Evolutionary conservation across 2,888 invertebrate genomes (phyloP).

Genomic region (Mimas tiliae): DNA sequence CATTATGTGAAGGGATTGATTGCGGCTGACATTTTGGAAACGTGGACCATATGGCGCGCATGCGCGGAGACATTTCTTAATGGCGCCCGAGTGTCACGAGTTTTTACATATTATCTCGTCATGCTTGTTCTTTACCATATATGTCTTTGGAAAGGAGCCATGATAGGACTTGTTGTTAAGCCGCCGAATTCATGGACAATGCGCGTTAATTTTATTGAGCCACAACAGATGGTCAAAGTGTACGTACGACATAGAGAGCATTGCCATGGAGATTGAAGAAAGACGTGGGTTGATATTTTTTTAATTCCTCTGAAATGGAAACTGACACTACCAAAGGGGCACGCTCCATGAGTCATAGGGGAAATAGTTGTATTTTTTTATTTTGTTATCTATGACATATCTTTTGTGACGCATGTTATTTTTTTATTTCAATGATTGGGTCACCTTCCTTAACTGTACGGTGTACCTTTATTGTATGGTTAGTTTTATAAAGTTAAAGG

Average conservation of each 20-base stretch:
- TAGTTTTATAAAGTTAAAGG: background rate
- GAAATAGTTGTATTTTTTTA: background rate
- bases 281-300: conserved; percentile 24
- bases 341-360: conserved; percentile 2
- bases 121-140: conserved; percentile 60
- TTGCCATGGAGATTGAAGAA: conserved; percentile 8
- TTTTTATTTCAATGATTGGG: background rate
- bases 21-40: conserved; percentile 49
- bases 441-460: background rate
- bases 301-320: background rate
- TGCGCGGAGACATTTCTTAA: conserved; percentile 62
- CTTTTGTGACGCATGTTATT: conserved; percentile 3
- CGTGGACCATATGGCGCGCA: conserved; percentile 67
- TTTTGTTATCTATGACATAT: background rate
- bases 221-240: conserved; percentile 50
- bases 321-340: background rate
- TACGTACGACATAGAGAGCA: background rate
- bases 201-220: conserved; percentile 61
- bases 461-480: background rate
- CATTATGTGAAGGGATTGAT: conserved; percentile 35
- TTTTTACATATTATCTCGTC: conserved; percentile 51
- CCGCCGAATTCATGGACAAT: conserved; percentile 60
- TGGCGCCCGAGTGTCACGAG: conserved; percentile 56
- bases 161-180: conserved; percentile 62
- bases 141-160: conserved; percentile 70